These are phyloP conservation scores for Ophion obscuratus DNA, from an alignment of 2,888 invertebrate species.

Conservation along the genomic window DNA sequence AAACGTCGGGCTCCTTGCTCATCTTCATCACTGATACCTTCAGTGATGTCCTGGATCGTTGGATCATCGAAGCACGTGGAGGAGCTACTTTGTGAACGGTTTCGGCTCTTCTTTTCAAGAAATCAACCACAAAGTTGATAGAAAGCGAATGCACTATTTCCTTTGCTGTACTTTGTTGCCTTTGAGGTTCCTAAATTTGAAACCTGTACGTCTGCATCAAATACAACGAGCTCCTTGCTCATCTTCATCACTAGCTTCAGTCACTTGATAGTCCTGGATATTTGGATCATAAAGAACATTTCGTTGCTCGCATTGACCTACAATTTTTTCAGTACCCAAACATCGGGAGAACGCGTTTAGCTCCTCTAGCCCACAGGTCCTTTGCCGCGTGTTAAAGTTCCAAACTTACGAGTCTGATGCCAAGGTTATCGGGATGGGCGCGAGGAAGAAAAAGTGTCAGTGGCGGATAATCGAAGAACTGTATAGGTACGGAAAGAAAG, in stretches of 20 bases:
- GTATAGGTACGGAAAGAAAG: slow-evolving; percentile 8
- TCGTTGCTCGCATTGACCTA: background rate
- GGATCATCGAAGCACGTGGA: background rate
- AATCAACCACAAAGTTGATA: slow-evolving; percentile 11
- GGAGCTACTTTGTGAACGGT: background rate
- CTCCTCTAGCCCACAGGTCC: background rate
- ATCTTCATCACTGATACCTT: background rate
- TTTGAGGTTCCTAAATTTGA: background rate
- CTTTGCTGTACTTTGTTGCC: background rate
- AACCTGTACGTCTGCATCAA: background rate
- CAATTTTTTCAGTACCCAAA: background rate
- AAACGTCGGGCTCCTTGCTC: background rate
- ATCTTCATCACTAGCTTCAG: background rate
- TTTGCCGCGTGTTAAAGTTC: slow-evolving; percentile 8
- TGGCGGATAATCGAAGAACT: slow-evolving; percentile 22
- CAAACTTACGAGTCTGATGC: slow-evolving; percentile 10
- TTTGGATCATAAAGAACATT: background rate
- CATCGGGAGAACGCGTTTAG: background rate
- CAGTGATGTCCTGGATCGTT: background rate
- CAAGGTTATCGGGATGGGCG: slow-evolving; percentile 50
- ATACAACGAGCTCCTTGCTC: background rate
- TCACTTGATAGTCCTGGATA: background rate
- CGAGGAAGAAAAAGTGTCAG: slow-evolving; percentile 55
- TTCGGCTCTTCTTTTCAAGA: slow-evolving; percentile 13
- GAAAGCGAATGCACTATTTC: slow-evolving; percentile 1